A percentile compares a stretch with the other conserved stretches of the same genome.
These are phyloP conservation scores for Protobothrops mucrosquamatus DNA, from an alignment of 2,113 vertebrate species.

Conservation along the genomic window DNA sequence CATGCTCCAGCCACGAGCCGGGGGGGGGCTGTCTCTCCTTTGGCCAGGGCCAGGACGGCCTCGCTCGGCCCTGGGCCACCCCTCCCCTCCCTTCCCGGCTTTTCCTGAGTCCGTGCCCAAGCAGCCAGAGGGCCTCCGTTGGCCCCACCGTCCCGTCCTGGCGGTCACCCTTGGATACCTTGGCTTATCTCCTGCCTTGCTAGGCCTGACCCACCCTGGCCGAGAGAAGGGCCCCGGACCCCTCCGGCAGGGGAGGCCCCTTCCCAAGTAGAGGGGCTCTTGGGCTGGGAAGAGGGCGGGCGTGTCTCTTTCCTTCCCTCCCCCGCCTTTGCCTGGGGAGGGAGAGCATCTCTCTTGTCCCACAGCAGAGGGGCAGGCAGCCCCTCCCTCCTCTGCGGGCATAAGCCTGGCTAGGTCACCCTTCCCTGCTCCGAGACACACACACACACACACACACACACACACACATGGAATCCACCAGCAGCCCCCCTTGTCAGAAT, in stretches of 20 bases:
- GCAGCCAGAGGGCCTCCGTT: background rate
- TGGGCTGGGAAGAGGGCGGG: background rate
- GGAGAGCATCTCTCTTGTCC: background rate
- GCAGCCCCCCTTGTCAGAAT: background rate
- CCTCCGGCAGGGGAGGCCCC: background rate
- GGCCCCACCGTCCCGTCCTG: background rate
- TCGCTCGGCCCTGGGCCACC: background rate
- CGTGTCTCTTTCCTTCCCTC: background rate
- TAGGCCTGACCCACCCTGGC: background rate
- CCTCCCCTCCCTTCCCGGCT: background rate
- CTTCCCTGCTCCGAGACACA: background rate
- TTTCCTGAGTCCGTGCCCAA: background rate
- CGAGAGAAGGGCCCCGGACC: background rate
- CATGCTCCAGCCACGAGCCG: background rate
- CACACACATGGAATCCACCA: background rate
- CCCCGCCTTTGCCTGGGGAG: background rate
- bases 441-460: no score
- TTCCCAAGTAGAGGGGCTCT: background rate
- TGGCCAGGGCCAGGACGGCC: background rate
- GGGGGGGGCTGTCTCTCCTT: background rate
- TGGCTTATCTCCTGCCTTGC: background rate
- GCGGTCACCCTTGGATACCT: background rate
- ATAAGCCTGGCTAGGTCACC: background rate
- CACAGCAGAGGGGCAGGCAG: background rate
- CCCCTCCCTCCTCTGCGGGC: background rate